Conservation (phyloP, 2,888 invertebrate genomes). For the Eumerus sabulonum region DNA sequence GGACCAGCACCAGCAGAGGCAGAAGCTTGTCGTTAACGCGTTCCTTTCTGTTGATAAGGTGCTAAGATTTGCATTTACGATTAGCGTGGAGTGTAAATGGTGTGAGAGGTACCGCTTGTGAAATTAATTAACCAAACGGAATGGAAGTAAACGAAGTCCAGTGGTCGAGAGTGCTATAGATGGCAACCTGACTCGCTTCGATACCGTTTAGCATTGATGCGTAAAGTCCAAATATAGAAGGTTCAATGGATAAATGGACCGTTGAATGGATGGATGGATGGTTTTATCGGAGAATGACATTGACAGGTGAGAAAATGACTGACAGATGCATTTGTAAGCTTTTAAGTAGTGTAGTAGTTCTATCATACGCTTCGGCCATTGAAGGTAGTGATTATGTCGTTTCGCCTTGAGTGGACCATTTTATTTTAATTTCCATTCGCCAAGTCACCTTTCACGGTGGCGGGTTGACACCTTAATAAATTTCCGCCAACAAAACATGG, state of each 20-base stretch:
- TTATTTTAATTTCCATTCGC: no score
- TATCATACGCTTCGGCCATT: no score
- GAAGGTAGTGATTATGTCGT: no score
- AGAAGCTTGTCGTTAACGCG: slow-evolving; percentile 61
- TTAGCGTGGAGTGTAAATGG: slow-evolving; percentile 63
- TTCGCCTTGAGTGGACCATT: no score
- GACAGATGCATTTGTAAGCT: slow-evolving; percentile 15
- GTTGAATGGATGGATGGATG: not conserved
- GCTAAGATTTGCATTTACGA: slow-evolving; percentile 65
- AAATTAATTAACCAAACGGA: slow-evolving; percentile 57
- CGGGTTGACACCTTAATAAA: no score
- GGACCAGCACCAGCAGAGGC: slow-evolving; percentile 40
- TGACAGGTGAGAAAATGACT: slow-evolving; percentile 12
- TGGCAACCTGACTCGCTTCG: no score
- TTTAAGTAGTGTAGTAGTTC: not conserved
- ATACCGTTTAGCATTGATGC: slow-evolving; percentile 20
- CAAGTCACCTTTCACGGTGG: no score
- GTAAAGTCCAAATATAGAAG: slow-evolving; percentile 5
- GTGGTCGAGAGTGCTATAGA: not conserved
- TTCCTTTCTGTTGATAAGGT: slow-evolving; percentile 56
- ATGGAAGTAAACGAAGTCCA: slow-evolving; percentile 18
- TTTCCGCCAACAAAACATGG: no score
- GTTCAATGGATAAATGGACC: not conserved
- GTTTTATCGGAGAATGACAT: not conserved
- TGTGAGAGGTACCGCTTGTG: slow-evolving; percentile 50